These are phyloP conservation scores for Drosophila tripunctata DNA, from an alignment of 2,888 invertebrate genomes.

Conservation along the genomic window DNA sequence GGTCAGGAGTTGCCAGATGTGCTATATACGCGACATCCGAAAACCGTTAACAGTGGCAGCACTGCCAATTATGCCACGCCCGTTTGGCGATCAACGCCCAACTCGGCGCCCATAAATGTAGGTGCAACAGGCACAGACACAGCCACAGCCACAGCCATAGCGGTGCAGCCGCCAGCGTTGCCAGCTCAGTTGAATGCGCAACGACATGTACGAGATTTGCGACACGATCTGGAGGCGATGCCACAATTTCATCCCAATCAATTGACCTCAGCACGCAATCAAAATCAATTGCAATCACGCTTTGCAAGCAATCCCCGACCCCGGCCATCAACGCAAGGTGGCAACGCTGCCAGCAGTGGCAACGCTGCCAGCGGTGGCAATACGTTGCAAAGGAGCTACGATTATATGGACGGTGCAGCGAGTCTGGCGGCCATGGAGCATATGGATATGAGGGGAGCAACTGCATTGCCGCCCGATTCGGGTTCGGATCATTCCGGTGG, in stretches of 20 bases:
- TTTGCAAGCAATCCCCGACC: conserved; percentile 27
- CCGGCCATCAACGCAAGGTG: conserved; percentile 5
- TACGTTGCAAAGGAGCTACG: conserved; percentile 33
- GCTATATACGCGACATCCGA: conserved; percentile 24
- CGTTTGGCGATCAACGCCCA: conserved; percentile 47
- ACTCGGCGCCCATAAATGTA: conserved; percentile 36
- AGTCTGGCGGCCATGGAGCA: conserved; percentile 68
- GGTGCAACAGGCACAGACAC: no score
- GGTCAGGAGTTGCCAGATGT: conserved; percentile 39
- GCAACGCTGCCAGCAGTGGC: not conserved
- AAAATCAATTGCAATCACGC: conserved; percentile 62
- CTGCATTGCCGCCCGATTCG: conserved; percentile 63
- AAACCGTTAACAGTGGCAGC: conserved; percentile 9
- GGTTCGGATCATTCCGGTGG: conserved; percentile 84
- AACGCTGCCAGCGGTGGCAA: conserved; percentile 9
- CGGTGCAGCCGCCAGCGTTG: conserved; percentile 33
- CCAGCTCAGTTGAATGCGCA: conserved; percentile 28
- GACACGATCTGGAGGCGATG: conserved; percentile 79
- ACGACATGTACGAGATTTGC: conserved; percentile 76
- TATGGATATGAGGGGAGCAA: conserved; percentile 70
- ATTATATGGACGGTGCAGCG: conserved; percentile 61
- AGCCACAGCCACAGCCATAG: conserved; percentile 1
- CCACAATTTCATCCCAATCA: conserved; percentile 74
- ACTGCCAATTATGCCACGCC: conserved; percentile 53
- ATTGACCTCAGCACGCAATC: conserved; percentile 50